phyloP scores from a whole-genome alignment of 2,888 invertebrate genomes.

The Parochlus steinenii region DNA sequence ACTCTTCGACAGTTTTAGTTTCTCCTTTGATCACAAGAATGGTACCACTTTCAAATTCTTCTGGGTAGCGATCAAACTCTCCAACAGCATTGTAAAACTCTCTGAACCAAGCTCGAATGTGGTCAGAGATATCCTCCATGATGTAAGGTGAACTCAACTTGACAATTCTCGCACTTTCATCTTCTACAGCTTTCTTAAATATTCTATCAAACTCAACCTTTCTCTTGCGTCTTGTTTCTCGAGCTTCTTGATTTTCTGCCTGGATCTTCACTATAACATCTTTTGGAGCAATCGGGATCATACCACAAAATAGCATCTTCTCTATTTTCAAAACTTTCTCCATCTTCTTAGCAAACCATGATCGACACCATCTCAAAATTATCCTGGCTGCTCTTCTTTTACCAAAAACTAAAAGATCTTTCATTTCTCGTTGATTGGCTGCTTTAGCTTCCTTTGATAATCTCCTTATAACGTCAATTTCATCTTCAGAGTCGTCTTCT shows the following conservation, averaged over 20 bases:
- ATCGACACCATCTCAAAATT: constrained; percentile 29
- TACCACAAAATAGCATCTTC: constrained; percentile 26
- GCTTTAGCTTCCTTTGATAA: too few species aligned
- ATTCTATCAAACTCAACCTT: constrained; percentile 19
- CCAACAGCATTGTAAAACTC: constrained; percentile 31
- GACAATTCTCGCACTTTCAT: constrained; percentile 33
- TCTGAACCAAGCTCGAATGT: constrained; percentile 55
- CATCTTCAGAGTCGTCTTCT: background rate
- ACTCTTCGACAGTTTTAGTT: constrained; percentile 28
- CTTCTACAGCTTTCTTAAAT: constrained; percentile 26
- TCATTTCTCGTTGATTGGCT: background rate
- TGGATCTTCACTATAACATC: constrained; percentile 22
- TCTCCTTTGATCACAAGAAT: constrained; percentile 31
- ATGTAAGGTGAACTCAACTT: constrained; percentile 35
- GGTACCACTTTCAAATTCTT: constrained; percentile 33
- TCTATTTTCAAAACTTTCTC: constrained; percentile 20
- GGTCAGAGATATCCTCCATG: constrained; percentile 55
- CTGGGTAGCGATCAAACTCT: constrained; percentile 34
- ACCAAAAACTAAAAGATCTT: background rate
- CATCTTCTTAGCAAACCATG: constrained; percentile 21
- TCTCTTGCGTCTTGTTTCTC: constrained; percentile 19
- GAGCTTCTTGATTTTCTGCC: constrained; percentile 14
- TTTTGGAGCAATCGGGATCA: constrained; percentile 28
- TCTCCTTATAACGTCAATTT: background rate
- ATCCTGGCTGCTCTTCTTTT: constrained; percentile 12